phyloP scores from a whole-genome alignment of 1,140 invertebrate genomes.

The Drosophila parvula region DNA sequence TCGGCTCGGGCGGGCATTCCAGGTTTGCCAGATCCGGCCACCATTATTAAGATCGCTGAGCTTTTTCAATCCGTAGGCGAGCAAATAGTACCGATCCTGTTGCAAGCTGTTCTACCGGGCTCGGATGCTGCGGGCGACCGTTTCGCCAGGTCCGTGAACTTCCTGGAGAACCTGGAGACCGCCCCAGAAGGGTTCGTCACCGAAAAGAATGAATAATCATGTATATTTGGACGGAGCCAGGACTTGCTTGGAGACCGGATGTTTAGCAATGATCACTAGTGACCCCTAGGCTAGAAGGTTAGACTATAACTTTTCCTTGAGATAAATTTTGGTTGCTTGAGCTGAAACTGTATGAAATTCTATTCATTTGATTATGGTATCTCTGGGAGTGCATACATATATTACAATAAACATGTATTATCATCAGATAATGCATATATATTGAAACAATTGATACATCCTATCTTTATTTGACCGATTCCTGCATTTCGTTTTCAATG shows the following conservation, averaged over 20 bases:
- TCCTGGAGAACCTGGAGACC: slow-evolving; percentile 50
- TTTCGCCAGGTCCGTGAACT: slow-evolving; percentile 31
- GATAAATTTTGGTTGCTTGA: slow-evolving; percentile 14
- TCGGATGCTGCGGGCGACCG: slow-evolving; percentile 50
- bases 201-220: slow-evolving; percentile 30
- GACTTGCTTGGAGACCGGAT: too few relatives aligned
- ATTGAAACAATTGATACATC: too few relatives aligned
- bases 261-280: neutral
- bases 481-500: neutral
- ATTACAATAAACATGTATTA: neutral
- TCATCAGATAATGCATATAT: neutral
- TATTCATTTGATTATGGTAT: neutral
- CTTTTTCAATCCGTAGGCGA: slow-evolving; percentile 74
- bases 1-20: slow-evolving; percentile 61
- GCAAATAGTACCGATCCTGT: slow-evolving; percentile 70
- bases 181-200: slow-evolving; percentile 37
- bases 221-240: neutral
- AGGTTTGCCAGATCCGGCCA: slow-evolving; percentile 76
- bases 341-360: neutral
- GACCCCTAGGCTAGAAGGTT: neutral
- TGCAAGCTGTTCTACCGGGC: slow-evolving; percentile 69
- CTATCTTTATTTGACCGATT: neutral
- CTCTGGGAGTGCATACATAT: neutral
- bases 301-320: neutral
- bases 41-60: slow-evolving; percentile 76